A percentile compares a stretch with the other conserved stretches of the same genome.
These are phyloP conservation scores for Cephus runcator DNA, from an alignment of 2,888 invertebrate genomes.

Conservation along the genomic window DNA sequence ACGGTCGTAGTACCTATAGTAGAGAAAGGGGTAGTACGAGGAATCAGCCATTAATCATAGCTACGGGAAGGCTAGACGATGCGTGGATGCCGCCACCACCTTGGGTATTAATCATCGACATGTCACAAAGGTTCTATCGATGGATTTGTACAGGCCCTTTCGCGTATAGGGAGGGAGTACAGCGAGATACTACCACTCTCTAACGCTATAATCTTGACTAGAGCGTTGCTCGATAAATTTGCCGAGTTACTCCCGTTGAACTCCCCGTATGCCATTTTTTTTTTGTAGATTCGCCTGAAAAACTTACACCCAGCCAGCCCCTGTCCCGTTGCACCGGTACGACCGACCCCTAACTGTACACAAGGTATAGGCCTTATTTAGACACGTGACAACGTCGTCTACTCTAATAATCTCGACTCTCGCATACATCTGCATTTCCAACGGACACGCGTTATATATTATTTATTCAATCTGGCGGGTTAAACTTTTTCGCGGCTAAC, in stretches of 20 bases:
- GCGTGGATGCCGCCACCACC: slow-evolving; percentile 9
- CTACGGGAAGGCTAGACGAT: slow-evolving; percentile 11
- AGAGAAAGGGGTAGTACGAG: neutral
- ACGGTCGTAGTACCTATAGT: neutral
- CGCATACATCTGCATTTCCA: neutral
- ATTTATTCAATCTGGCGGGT: neutral
- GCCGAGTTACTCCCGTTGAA: neutral
- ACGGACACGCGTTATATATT: neutral
- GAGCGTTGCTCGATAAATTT: neutral
- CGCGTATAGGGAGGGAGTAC: neutral
- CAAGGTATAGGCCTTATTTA: neutral
- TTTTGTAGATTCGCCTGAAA: neutral
- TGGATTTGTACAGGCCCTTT: neutral
- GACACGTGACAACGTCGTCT: neutral
- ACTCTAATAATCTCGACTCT: neutral
- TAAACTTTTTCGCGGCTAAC: neutral
- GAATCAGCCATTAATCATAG: slow-evolving; percentile 19
- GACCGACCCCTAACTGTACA: neutral
- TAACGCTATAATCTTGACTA: neutral
- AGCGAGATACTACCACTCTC: neutral
- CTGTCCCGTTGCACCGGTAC: neutral
- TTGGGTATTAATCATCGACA: slow-evolving; percentile 22
- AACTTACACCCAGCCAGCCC: neutral
- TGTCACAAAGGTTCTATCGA: slow-evolving; percentile 8
- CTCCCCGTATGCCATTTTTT: neutral